Evolutionary conservation across 1,140 invertebrate genomes (phyloP), one percentile per base, ranked within the genome.

Genomic region (Drosophila saltans): DNA sequence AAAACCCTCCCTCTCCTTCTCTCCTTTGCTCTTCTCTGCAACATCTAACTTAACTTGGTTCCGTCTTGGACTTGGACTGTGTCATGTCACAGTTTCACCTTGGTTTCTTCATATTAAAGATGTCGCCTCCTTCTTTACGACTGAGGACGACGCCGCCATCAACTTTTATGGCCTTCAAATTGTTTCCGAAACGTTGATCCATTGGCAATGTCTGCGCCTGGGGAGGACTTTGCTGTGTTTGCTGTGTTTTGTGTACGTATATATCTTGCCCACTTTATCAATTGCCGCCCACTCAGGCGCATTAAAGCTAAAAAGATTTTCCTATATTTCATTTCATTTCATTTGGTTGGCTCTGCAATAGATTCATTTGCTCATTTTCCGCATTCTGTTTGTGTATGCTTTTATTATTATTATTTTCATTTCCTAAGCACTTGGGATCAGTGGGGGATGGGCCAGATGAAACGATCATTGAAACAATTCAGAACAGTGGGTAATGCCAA

Each of bases 121-220:
- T 71, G 52, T 73, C 71, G 78, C 74, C 74, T 69, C 66, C 70
- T 66, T 66, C 60, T 77, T 77, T 70, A 77, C 76, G 74, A 77
- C 74, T 63, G 66, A 60, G 59, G 75, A 69, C 80, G 88, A 48
- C 21, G 45, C 8, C 45, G 45, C 21, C 83, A 88, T 88, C 84
- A 89, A 83, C 66, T 88, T 88, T 88, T 88, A 88, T 84, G 81
- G 84, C 84, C 84, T 89, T 88, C 81, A 89, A 88, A 88, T 88
- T 88, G 84, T 88, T 88, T 88, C 84, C 84, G 81, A 89, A 89
- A 89, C 81, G 80, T 83, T 88, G 76, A 76, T 71, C 82, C 72
- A 72, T 69, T 71, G 75, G 69, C 75, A 66, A 59, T 72, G 75
- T 66, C 66, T 43, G 62, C 7, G n/a, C 43, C 56, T 59, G 45